These are phyloP conservation scores for Cryptoleucopteryx plumbea DNA, from an alignment of 2,113 vertebrate species.

Conservation along the genomic window DNA sequence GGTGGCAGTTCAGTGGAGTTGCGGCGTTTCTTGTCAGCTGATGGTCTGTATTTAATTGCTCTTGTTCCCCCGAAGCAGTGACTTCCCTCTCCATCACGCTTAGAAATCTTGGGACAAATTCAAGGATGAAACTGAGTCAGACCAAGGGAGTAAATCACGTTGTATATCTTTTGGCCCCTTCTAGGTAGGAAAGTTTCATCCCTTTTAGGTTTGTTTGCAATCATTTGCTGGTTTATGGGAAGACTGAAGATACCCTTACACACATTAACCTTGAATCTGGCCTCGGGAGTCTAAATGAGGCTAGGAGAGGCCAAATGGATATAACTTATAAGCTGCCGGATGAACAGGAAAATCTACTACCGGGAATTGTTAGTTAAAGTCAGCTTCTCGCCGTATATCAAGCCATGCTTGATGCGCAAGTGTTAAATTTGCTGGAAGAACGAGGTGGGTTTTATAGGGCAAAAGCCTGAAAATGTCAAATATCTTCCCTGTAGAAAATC, in stretches of 20 bases:
- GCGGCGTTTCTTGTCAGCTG: background rate
- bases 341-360: slow-evolving; percentile 1
- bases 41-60: background rate
- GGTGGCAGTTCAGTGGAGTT: background rate
- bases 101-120: background rate
- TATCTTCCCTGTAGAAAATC: background rate
- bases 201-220: background rate
- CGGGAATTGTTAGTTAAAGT: background rate
- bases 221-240: background rate
- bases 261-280: background rate
- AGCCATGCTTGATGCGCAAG: fast-evolving
- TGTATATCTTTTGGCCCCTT: background rate
- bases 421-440: background rate
- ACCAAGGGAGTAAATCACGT: background rate
- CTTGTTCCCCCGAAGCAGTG: background rate
- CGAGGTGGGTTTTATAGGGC: background rate
- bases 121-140: background rate
- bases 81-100: background rate
- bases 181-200: background rate
- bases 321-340: background rate
- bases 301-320: slow-evolving; percentile 1
- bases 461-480: slow-evolving; percentile 46
- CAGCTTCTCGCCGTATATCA: background rate
- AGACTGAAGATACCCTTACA: background rate
- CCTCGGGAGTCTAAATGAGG: background rate